phyloP scores from a whole-genome alignment of 2,113 vertebrate species.

The Micronisus gabar region DNA sequence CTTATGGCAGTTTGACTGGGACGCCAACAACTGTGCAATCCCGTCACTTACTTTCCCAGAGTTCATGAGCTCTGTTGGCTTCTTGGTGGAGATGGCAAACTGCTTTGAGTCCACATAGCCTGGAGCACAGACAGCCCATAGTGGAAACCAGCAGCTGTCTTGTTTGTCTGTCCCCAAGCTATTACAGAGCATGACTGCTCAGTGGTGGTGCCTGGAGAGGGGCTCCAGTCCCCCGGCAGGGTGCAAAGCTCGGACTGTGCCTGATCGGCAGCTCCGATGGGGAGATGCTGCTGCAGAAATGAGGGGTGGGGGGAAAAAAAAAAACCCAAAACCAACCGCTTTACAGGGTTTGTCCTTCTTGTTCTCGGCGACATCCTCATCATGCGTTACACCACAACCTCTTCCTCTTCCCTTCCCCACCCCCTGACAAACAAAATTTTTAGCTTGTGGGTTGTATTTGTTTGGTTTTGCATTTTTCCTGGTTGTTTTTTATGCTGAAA shows the following conservation, averaged over 20 bases:
- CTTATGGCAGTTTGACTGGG: not conserved
- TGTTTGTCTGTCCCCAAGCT: not conserved
- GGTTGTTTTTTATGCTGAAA: not conserved
- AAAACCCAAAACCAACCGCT: not conserved
- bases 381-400: not conserved
- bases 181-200: rapidly evolving
- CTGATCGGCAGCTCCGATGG: not conserved
- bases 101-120: not conserved
- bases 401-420: not conserved
- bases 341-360: not conserved
- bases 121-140: not conserved
- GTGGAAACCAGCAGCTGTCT: not conserved
- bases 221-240: rapidly evolving
- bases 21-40: rapidly evolving
- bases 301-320: too few species aligned
- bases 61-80: not conserved
- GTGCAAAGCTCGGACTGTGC: rapidly evolving
- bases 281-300: not conserved
- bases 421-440: not conserved
- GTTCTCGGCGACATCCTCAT: not conserved
- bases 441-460: not conserved
- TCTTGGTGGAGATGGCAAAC: not conserved
- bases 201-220: not conserved
- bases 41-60: not conserved
- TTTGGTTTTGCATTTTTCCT: conserved; percentile 14